These are phyloP conservation scores for Emydura subglobosa DNA, from an alignment of 2,113 vertebrate genomes.

Conservation along the genomic window DNA sequence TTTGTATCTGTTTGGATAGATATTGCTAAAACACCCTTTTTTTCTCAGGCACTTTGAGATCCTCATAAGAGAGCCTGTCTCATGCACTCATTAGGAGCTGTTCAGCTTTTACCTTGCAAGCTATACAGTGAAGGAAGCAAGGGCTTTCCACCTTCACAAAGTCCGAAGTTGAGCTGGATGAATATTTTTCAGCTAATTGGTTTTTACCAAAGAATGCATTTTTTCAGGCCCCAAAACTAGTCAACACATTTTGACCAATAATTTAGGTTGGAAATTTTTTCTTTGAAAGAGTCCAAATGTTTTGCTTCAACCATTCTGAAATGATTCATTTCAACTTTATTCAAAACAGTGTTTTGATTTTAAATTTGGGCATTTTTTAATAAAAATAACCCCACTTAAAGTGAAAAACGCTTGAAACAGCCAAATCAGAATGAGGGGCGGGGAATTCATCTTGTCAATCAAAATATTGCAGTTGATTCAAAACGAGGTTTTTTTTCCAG, in stretches of 20 bases:
- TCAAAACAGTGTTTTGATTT: neutral
- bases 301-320: neutral
- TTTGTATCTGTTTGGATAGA: neutral
- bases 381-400: neutral
- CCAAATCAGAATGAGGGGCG: neutral
- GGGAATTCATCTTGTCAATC: neutral
- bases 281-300: neutral
- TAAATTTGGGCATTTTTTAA: neutral
- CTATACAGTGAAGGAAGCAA: neutral
- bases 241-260: neutral
- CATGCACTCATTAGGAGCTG: neutral
- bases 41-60: neutral
- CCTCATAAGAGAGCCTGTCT: neutral
- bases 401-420: neutral
- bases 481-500: no score
- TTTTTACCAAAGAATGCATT: neutral
- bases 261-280: neutral
- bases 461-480: no score
- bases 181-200: neutral
- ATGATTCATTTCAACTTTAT: neutral
- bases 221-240: neutral
- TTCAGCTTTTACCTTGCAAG: neutral
- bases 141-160: neutral
- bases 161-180: neutral
- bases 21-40: neutral